phyloP scores from a whole-genome alignment of 1,140 invertebrate genomes.

The Fopius arisanus region DNA sequence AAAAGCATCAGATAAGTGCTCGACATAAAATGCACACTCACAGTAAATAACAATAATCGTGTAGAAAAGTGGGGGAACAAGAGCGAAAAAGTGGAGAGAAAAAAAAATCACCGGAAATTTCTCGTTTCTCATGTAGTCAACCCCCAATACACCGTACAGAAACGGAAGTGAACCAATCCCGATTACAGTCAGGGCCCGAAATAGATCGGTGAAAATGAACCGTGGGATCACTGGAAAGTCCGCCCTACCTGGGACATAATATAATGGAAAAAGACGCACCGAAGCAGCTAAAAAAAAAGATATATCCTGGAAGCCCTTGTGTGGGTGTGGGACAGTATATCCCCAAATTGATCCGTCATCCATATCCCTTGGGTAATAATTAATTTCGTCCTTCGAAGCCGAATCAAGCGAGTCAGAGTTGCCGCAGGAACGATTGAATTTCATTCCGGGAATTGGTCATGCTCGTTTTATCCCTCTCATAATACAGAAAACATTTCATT shows the following conservation, averaged over 20 bases:
- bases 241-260: not conserved
- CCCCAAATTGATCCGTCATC: conserved; percentile 26
- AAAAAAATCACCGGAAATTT: conserved; percentile 8
- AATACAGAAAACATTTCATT: conserved; percentile 20
- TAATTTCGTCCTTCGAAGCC: conserved; percentile 21
- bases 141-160: not conserved
- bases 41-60: too few species aligned
- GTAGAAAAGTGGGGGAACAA: not conserved
- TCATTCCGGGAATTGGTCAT: conserved; percentile 27
- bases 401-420: conserved; percentile 17
- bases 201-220: not conserved
- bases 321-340: conserved; percentile 23
- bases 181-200: conserved; percentile 24
- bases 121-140: conserved; percentile 3
- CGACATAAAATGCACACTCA: too few species aligned
- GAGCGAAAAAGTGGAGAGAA: not conserved
- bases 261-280: not conserved
- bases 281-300: not conserved
- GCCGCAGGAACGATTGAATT: conserved; percentile 23
- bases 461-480: conserved; percentile 19
- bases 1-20: not conserved
- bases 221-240: conserved; percentile 16
- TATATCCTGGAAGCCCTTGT: not conserved
- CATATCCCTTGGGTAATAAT: conserved; percentile 21
- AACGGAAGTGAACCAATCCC: conserved; percentile 19